phyloP scores from a whole-genome alignment of 2,888 invertebrate species.

The Harmothoe impar region DNA sequence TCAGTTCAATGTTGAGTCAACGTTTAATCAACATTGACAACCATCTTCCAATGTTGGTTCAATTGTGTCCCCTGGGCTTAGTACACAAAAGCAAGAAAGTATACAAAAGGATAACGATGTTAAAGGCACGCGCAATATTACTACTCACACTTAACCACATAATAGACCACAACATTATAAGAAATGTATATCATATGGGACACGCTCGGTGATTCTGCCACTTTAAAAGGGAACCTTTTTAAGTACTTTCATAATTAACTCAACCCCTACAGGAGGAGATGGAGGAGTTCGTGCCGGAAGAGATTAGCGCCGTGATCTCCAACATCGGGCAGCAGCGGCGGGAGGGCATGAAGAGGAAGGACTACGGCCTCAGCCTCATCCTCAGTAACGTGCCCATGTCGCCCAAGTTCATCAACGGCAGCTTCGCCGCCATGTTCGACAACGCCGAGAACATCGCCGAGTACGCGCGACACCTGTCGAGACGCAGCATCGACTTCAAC shows the following conservation, averaged over 20 bases:
- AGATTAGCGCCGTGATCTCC: conserved; percentile 21
- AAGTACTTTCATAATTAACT: neutral
- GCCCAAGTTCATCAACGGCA: conserved; percentile 91
- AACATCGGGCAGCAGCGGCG: conserved; percentile 51
- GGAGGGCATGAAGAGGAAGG: conserved; percentile 73
- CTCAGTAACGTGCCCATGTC: conserved; percentile 97
- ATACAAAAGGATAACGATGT: no score
- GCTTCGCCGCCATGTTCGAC: conserved; percentile 83
- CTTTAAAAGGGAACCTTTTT: no score
- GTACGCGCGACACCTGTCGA: conserved; percentile 76
- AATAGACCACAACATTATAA: no score
- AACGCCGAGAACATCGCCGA: conserved; percentile 75
- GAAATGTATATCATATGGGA: no score
- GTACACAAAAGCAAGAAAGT: no score
- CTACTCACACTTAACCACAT: no score
- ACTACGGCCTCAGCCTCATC: conserved; percentile 95
- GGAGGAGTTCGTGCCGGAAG: conserved; percentile 23
- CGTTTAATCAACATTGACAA: no score
- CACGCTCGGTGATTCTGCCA: no score
- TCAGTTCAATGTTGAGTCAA: no score
- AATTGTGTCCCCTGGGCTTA: no score
- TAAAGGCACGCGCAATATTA: no score
- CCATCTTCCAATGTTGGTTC: no score
- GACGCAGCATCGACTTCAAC: conserved; percentile 73
- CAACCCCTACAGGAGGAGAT: conserved; percentile 4